Conservation (phyloP, 92 coral and sea anemone genomes). For the Epizoanthus illoricatus region DNA sequence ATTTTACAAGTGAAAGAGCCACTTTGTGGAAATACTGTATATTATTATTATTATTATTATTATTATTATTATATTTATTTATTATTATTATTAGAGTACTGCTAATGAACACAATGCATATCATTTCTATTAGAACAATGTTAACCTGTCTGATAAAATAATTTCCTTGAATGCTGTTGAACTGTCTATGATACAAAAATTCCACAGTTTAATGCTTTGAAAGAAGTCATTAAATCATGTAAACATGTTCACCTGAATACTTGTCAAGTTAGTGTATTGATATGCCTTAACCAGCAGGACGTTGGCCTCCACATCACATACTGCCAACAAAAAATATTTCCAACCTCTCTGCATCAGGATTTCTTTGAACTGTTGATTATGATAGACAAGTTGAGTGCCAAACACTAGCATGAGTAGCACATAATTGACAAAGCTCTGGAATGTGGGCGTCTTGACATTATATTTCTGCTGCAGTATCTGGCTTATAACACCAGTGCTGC, state of each 20-base stretch:
- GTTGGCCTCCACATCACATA: conserved; percentile 91
- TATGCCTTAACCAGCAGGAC: conserved; percentile 89
- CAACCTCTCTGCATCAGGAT: conserved; percentile 76
- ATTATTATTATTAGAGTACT: no score
- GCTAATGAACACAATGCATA: no score
- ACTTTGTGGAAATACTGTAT: no score
- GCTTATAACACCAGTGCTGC: conserved; percentile 82
- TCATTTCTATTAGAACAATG: no score
- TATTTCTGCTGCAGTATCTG: conserved; percentile 65
- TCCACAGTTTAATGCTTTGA: no score
- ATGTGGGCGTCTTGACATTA: conserved; percentile 72
- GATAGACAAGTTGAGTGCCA: conserved; percentile 59
- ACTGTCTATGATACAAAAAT: no score
- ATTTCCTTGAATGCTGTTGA: no score
- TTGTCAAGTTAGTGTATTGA: conserved; percentile 92
- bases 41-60: no score
- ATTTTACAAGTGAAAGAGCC: no score
- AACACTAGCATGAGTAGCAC: conserved; percentile 57
- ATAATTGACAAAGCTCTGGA: conserved; percentile 84
- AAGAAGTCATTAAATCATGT: neutral
- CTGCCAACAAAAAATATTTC: conserved; percentile 79
- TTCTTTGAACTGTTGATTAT: conserved; percentile 40
- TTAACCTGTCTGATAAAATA: no score
- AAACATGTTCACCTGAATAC: conserved; percentile 77
- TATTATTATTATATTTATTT: no score